Evolutionary conservation across 2,888 invertebrate species (phyloP).

Genomic region (Flabesymbios commensalis): DNA sequence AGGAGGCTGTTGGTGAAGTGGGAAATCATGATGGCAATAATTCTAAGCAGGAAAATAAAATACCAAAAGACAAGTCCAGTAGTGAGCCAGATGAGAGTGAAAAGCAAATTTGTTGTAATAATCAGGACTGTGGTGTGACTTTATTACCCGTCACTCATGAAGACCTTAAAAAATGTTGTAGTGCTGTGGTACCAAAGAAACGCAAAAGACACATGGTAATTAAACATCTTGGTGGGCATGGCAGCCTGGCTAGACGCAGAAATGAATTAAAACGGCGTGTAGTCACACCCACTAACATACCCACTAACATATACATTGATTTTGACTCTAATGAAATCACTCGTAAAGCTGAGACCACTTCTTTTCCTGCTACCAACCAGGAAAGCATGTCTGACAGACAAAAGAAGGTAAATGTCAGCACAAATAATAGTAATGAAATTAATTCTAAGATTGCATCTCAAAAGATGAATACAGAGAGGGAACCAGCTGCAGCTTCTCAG

Average conservation of each 20-base stretch:
- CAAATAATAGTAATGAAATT: too few species aligned
- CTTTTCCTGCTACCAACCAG: too few species aligned
- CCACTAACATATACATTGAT: slow-evolving; percentile 43
- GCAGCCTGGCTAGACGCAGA: too few species aligned
- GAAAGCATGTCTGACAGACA: too few species aligned
- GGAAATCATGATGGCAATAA: not conserved
- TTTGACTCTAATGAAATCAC: slow-evolving; percentile 35
- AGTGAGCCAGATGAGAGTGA: not conserved
- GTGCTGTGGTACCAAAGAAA: slow-evolving; percentile 54
- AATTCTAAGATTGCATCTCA: too few species aligned
- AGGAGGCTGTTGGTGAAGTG: too few species aligned
- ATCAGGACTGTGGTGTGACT: slow-evolving; percentile 45
- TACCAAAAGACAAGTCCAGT: not conserved
- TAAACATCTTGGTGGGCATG: slow-evolving; percentile 26
- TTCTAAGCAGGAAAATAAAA: not conserved
- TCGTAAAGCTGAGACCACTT: too few species aligned
- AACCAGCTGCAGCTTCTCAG: not conserved
- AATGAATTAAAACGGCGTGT: slow-evolving; percentile 1
- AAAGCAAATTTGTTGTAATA: slow-evolving; percentile 38
- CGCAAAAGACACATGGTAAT: slow-evolving; percentile 52
- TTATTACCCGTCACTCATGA: slow-evolving; percentile 47
- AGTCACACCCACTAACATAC: not conserved
- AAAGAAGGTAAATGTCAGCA: too few species aligned
- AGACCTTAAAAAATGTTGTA: slow-evolving; percentile 50
- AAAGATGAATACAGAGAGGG: too few species aligned